phyloP scores from a whole-genome alignment of 2,888 invertebrate genomes.

The Teinopalpus imperialis region DNA sequence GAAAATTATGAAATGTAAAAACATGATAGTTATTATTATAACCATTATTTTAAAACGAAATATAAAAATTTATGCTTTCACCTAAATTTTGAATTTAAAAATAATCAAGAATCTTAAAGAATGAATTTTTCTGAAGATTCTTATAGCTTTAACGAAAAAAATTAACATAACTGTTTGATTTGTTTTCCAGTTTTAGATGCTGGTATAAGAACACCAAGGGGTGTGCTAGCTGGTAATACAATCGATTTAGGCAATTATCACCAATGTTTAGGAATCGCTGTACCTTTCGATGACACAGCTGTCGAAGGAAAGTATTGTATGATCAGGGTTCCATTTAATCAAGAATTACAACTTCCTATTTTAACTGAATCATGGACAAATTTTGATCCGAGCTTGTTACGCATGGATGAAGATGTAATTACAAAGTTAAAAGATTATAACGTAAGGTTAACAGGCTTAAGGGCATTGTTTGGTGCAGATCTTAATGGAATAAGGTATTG shows the following conservation, averaged over 20 bases:
- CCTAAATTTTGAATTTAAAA: no score
- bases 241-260: slow-evolving; percentile 47
- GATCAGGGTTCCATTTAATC: slow-evolving; percentile 33
- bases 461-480: slow-evolving; percentile 1
- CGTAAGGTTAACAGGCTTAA: background rate
- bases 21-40: no score
- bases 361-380: no score
- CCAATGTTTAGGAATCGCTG: slow-evolving; percentile 43
- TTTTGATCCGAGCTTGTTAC: slow-evolving; percentile 7
- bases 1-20: no score
- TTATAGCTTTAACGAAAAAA: no score
- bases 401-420: slow-evolving; percentile 14
- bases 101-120: no score
- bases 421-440: slow-evolving; percentile 13
- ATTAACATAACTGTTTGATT: no score
- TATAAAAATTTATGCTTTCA: no score
- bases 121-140: no score
- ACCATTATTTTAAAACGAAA: no score
- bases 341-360: slow-evolving; percentile 28
- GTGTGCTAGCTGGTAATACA: slow-evolving; percentile 37
- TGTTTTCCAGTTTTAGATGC: slow-evolving; percentile 42
- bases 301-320: slow-evolving; percentile 55
- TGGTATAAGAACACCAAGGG: slow-evolving; percentile 44
- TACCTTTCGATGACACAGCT: slow-evolving; percentile 28
- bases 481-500: slow-evolving; percentile 17